Base-by-base conservation (phyloP, 2,888 invertebrate genomes). In the Heliconius cydno region DNA sequence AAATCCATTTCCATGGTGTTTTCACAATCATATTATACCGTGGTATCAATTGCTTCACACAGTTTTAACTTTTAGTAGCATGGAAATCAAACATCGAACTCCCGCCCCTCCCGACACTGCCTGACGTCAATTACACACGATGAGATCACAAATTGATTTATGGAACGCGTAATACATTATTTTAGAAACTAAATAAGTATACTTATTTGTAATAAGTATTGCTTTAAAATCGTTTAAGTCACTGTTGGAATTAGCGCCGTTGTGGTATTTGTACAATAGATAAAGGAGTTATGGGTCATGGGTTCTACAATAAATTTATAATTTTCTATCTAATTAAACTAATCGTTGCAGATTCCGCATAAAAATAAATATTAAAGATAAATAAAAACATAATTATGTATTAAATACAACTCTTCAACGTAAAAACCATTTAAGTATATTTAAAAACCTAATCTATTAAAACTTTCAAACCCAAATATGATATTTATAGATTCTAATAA, bases 111-210 rank as follows among this genome's bases (percentile, higher is more conserved):
- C 82, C 77, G 82, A 86, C 85, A 85, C 80, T 84, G 87, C 85
- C 84, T 84, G 85, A 85, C 90, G 87, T 90, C 92, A 92, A 93
- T 93, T 93, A 92, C 90, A 86, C 90, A 85, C 88, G 90, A 92
- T 93, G 93, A 94, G 89, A 90, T 87, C 90, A 86, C 90, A 88
- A 89, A 90, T 90, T 78, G 74, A 63, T 60, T 57, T 34, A 57
- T n/a, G 57, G 34, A 57, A 57, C 57, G 52, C 72, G 72, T 73
- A 6, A 30, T 52, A 30, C 22, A 57, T 28, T 72, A 57, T 34
- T 57, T 71, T 73, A 5, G 57, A 34, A 73, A 57, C 60, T n/a
- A 57, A 73, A 73, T 73, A 60, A 60, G n/a, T 72, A 30, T 72
- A 72, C 46, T 46, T 46, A 46, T 15, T 46, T 15, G 46, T 19